Evolutionary conservation across 1,140 invertebrate species (phyloP), one percentile per base, ranked within the genome.

Genomic region (Drosophila takahashii): DNA sequence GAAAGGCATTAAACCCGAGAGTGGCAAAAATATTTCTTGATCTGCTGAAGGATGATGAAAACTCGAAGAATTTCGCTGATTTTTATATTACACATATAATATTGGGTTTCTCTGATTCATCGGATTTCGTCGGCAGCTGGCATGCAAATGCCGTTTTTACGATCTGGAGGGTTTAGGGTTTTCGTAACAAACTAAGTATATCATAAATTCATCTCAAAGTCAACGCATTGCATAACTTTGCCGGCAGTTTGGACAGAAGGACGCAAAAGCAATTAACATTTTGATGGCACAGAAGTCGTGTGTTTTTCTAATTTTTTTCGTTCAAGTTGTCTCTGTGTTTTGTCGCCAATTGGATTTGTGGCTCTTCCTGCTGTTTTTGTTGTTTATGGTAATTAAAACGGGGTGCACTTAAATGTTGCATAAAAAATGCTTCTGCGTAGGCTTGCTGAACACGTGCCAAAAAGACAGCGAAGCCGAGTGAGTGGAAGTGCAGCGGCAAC

Each of bases 401-500:
- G 57, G 78, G 59, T 74, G 83, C 83, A 87, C 84, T 87, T 89
- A 87, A 87, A 87, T 89, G 79, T 84, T 77, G 83, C 83, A 87
- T 83, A 79, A 79, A 89, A 87, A 87, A 83, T 89, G 61, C 51
- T 48, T 42, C 70, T 71, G 70, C 80, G 61, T 78, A 75, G 76
- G 64, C 60, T 53, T 61, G 72, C 81, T 81, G 81, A 86, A 87
- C 83, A 87, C 84, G 83, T 86, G 83, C 83, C 83, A 86, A 86
- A 62, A 79, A 87, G 57, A 54, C 61, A 54, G 69, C 8, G 29
- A 9, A 32, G 29, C 9, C 8, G 29, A 61, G 60, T 48, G 51
- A 44, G 54, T 62, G 77, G 81, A 75, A 87, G 81, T 85, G 81
- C 81, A 78, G 58, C 78, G 81, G 70, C 81, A 77, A 79, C 79